phyloP scores from a whole-genome alignment of 2,113 vertebrate species.

The Cyprinodon variegatus region DNA sequence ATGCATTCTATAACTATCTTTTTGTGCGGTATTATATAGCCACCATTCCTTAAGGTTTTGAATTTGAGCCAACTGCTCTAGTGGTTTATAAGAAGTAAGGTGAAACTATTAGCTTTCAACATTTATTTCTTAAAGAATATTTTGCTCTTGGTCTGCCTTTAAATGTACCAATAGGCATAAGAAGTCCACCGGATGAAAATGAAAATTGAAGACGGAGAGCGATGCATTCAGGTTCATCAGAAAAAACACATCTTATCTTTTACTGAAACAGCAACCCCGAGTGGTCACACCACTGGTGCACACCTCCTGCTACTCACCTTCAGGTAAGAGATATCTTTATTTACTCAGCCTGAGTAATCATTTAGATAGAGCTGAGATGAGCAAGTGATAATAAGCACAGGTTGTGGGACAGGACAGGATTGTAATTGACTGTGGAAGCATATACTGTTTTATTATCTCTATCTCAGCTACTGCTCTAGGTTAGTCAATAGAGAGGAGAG shows the following conservation, averaged over 20 bases:
- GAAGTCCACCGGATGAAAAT: too few species aligned
- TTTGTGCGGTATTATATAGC: too few species aligned
- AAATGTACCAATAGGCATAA: too few species aligned
- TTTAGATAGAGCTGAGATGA: slow-evolving; percentile 37
- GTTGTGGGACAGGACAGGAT: slow-evolving; percentile 8
- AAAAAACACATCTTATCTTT: background rate
- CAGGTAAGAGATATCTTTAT: slow-evolving; percentile 34
- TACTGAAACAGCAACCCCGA: slow-evolving; percentile 46
- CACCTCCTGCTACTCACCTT: background rate
- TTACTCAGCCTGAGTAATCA: slow-evolving; percentile 36
- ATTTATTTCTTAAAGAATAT: background rate
- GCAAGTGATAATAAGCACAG: slow-evolving; percentile 25
- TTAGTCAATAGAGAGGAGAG: slow-evolving; percentile 1
- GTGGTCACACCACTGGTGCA: slow-evolving; percentile 38
- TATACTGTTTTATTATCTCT: slow-evolving; percentile 12
- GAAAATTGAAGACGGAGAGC: background rate
- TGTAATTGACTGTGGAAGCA: slow-evolving; percentile 34
- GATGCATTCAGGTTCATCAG: background rate
- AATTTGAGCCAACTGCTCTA: too few species aligned
- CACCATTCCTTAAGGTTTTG: too few species aligned
- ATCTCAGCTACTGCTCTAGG: slow-evolving; percentile 6
- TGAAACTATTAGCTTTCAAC: too few species aligned
- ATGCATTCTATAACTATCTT: too few species aligned
- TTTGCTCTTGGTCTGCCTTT: background rate
- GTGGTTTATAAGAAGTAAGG: too few species aligned